Percentiles rank a stretch among this genome's conserved stretches.
phyloP scores from a whole-genome alignment of 2,113 vertebrate species.

The Ictidomys tridecemlineatus region DNA sequence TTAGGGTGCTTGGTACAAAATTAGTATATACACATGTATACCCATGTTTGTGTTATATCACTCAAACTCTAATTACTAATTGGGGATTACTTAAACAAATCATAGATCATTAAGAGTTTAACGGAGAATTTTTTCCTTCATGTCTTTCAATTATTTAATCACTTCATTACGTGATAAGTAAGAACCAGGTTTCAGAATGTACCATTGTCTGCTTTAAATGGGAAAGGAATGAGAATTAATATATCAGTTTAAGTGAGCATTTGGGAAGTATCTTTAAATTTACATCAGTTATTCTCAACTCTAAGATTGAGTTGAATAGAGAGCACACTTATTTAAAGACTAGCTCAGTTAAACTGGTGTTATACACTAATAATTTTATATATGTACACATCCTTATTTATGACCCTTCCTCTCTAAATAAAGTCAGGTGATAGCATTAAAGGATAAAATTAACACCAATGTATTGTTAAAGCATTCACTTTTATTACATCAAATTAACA shows the following conservation, averaged over 20 bases:
- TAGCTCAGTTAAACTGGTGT: background rate
- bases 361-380: background rate
- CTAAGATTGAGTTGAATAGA: background rate
- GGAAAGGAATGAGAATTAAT: background rate
- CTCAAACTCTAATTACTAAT: background rate
- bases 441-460: background rate
- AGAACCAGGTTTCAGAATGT: background rate
- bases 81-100: background rate
- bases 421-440: background rate
- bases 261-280: background rate
- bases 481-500: constrained; percentile 1
- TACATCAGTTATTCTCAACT: background rate
- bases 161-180: background rate
- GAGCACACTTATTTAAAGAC: background rate
- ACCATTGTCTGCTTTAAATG: background rate
- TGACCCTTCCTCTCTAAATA: background rate
- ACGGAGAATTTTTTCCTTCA: background rate
- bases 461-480: background rate
- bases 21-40: background rate
- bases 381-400: background rate
- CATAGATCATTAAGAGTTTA: background rate
- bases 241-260: background rate
- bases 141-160: background rate
- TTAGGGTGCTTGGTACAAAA: background rate
- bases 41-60: background rate